A percentile compares a stretch with the other conserved stretches of the same genome.
These are phyloP conservation scores for Philotrypesis tridentata DNA, from an alignment of 1,140 invertebrate species.

Conservation along the genomic window DNA sequence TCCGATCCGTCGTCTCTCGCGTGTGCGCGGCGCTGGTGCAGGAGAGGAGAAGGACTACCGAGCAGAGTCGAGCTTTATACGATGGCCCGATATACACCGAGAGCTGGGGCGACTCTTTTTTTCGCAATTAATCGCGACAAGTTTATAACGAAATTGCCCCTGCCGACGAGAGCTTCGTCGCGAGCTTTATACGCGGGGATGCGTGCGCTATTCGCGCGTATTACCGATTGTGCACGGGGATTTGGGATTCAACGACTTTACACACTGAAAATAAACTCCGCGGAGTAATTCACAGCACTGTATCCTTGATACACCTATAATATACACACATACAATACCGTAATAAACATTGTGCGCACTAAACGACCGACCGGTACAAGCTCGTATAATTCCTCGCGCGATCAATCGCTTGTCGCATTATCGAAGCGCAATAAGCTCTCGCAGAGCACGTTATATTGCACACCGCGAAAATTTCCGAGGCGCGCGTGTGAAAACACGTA, in stretches of 20 bases:
- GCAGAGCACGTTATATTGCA: no score
- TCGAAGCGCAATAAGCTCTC: background rate
- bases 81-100: conserved; percentile 13
- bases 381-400: background rate
- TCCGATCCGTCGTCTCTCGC: conserved; percentile 10
- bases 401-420: conserved; percentile 14
- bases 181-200: no score
- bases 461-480: background rate
- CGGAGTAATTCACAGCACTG: no score
- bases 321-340: no score
- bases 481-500: no score
- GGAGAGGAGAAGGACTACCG: background rate
- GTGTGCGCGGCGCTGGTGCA: background rate
- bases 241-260: no score
- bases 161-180: background rate
- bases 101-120: background rate
- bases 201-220: background rate
- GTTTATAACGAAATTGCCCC: conserved; percentile 27
- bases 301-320: no score
- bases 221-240: background rate
- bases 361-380: no score
- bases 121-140: conserved; percentile 38
- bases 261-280: no score
- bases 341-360: no score
- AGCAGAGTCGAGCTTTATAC: background rate